Evolutionary conservation across 2,113 vertebrate species (phyloP).

Genomic region (Dinomys branickii): DNA sequence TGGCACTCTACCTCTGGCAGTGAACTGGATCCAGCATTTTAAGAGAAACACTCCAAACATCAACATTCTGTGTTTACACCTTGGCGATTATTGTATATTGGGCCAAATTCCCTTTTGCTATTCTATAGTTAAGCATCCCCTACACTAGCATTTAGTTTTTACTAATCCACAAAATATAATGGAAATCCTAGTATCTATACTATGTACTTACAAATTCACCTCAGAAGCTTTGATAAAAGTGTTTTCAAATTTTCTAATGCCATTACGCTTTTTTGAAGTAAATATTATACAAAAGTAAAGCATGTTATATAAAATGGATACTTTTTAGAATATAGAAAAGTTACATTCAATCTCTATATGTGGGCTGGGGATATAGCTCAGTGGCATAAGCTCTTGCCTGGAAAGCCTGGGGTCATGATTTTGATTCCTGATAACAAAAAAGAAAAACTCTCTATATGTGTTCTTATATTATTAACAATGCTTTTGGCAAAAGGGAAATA

Average conservation of each 20-base stretch:
- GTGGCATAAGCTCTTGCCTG: too few species aligned
- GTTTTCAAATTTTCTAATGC: conserved; percentile 48
- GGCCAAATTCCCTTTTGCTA: conserved; percentile 39
- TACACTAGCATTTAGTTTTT: conserved; percentile 34
- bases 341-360: neutral
- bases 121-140: conserved; percentile 40
- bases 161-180: conserved; percentile 12
- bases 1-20: conserved; percentile 51
- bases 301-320: neutral
- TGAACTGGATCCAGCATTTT: conserved; percentile 67
- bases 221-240: conserved; percentile 31
- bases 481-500: conserved; percentile 30
- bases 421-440: too few species aligned
- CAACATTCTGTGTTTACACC: conserved; percentile 67
- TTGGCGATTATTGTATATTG: conserved; percentile 54
- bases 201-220: conserved; percentile 28
- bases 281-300: conserved; percentile 35
- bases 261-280: conserved; percentile 23
- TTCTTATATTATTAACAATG: conserved; percentile 33
- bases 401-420: too few species aligned
- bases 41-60: conserved; percentile 63
- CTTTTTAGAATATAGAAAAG: neutral
- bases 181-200: conserved; percentile 46
- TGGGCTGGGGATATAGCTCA: too few species aligned
- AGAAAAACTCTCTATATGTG: neutral